These are phyloP conservation scores for Armadillidium nasatum DNA, from an alignment of 1,140 invertebrate species.

Conservation along the genomic window DNA sequence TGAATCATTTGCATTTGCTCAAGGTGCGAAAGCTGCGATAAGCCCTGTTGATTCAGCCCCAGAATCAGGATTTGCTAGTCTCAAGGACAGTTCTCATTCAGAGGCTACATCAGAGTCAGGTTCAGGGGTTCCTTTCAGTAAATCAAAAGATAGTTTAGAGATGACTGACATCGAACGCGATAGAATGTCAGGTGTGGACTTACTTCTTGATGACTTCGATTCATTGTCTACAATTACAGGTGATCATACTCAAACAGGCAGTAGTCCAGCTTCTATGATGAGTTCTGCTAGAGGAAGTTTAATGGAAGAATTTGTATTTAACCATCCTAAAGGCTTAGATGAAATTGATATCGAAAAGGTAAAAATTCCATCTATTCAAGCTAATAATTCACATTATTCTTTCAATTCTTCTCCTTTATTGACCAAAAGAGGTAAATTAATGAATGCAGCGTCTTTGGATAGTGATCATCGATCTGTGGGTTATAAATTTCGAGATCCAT, in stretches of 20 bases:
- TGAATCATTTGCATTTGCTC: background rate
- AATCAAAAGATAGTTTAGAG: slow-evolving; percentile 44
- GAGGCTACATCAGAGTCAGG: slow-evolving; percentile 28
- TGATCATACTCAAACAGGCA: slow-evolving; percentile 29
- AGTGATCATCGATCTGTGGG: background rate
- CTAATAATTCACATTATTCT: slow-evolving; percentile 22
- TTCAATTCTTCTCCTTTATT: slow-evolving; percentile 17
- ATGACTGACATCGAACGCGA: slow-evolving; percentile 38
- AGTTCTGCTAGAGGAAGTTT: slow-evolving; percentile 37
- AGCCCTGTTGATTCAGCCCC: slow-evolving; percentile 29
- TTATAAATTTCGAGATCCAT: background rate
- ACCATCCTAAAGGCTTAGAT: slow-evolving; percentile 16
- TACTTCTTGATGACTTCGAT: slow-evolving; percentile 41
- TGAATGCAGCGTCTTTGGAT: background rate
- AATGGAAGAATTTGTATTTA: slow-evolving; percentile 23
- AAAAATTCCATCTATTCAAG: slow-evolving; percentile 14
- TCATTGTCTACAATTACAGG: slow-evolving; percentile 35
- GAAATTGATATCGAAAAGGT: slow-evolving; percentile 20
- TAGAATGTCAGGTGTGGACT: slow-evolving; percentile 32
- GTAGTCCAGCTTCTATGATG: slow-evolving; percentile 34
- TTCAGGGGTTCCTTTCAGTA: slow-evolving; percentile 33
- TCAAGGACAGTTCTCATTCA: slow-evolving; percentile 27
- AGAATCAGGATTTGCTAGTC: slow-evolving; percentile 32
- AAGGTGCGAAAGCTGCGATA: slow-evolving; percentile 12
- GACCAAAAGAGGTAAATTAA: background rate